Conservation (phyloP, 2,113 vertebrate species). For the Gallinago jamesoni region DNA sequence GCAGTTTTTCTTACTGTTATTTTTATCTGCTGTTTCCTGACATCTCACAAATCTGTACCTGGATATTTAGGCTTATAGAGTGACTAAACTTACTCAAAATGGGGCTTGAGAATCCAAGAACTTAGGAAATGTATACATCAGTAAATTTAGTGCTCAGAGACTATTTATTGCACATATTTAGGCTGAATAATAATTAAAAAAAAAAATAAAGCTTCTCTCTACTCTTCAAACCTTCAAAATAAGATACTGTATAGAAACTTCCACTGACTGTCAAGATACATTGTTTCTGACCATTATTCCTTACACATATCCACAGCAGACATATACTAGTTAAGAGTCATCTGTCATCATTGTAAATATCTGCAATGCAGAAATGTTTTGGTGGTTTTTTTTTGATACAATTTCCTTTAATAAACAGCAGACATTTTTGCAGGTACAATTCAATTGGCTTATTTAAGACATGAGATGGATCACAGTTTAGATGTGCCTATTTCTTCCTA, state of each 20-base stretch:
- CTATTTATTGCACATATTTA: neutral
- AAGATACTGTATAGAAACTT: neutral
- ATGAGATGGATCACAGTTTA: neutral
- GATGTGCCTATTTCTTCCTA: neutral
- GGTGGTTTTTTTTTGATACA: neutral
- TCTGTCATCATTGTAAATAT: neutral
- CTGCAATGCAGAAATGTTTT: neutral
- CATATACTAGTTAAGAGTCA: neutral
- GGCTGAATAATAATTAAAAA: neutral
- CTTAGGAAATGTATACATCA: neutral
- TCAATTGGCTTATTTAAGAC: neutral
- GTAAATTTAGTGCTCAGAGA: neutral
- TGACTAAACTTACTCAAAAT: neutral
- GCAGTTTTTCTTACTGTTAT: neutral
- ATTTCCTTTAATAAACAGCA: neutral
- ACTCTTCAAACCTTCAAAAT: neutral
- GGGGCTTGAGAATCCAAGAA: neutral
- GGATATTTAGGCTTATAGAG: neutral
- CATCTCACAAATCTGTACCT: neutral
- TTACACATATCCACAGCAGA: neutral
- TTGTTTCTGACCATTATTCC: neutral
- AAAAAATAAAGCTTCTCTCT: neutral
- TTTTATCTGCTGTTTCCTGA: neutral
- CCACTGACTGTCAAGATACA: neutral
- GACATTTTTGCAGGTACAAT: neutral